phyloP scores from a whole-genome alignment of 1,140 invertebrate genomes.

The Drosophila ficusphila region DNA sequence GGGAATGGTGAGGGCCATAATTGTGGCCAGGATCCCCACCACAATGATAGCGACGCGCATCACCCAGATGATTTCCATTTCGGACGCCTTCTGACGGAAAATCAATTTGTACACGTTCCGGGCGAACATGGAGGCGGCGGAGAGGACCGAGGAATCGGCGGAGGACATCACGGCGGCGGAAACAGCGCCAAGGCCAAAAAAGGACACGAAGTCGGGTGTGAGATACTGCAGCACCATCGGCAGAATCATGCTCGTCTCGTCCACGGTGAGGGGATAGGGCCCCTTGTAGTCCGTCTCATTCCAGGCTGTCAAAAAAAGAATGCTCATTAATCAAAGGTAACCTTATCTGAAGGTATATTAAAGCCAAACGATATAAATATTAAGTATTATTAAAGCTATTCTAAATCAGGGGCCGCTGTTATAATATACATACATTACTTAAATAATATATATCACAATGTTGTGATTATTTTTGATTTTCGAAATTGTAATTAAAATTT shows the following conservation, averaged over 20 bases:
- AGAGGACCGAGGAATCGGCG: conserved; percentile 98
- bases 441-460: too few species aligned
- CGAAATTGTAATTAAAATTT: too few species aligned
- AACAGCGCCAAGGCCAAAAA: conserved; percentile 98
- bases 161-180: conserved; percentile 99
- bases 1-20: conserved; percentile 98
- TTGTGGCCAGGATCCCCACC: conserved; percentile 95
- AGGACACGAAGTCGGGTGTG: conserved; percentile 96
- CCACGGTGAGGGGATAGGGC: conserved; percentile 88
- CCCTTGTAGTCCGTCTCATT: conserved; percentile 94
- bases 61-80: conserved; percentile 99
- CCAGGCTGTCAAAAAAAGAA: conserved; percentile 89
- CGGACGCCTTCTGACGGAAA: conserved; percentile 96
- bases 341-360: not conserved
- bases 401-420: too few species aligned
- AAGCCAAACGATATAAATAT: not conserved
- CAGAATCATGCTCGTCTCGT: conserved; percentile 96
- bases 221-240: conserved; percentile 98
- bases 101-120: conserved; percentile 98
- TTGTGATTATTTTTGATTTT: too few species aligned
- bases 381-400: too few species aligned
- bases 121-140: conserved; percentile 99
- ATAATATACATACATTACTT: too few species aligned
- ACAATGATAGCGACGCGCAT: conserved; percentile 97
- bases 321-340: not conserved